Percentiles rank a stretch among this genome's conserved stretches.
Conservation (phyloP, 2,113 vertebrate genomes). For the Carassius carassius region DNA sequence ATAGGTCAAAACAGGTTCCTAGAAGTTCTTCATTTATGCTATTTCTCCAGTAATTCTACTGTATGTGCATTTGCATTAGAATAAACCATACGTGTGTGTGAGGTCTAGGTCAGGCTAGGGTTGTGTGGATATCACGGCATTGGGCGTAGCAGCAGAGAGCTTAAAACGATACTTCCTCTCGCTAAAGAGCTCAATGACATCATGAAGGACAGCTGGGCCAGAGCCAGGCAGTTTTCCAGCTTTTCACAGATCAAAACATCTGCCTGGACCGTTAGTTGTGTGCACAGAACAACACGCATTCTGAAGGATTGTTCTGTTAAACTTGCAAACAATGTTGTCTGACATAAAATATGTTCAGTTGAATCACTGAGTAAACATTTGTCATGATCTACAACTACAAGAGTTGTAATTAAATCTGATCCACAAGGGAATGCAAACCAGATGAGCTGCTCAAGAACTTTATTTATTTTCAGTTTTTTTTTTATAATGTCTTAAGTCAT, state of each 20-base stretch:
- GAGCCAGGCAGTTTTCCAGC: slow-evolving; percentile 1
- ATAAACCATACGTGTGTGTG: not conserved
- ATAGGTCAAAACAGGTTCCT: not conserved
- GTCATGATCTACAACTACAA: not conserved
- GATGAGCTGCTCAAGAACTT: not conserved
- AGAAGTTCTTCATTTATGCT: not conserved
- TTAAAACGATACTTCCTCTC: slow-evolving; percentile 71
- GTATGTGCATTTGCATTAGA: not conserved
- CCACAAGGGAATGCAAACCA: slow-evolving; percentile 9
- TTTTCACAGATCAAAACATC: slow-evolving; percentile 41
- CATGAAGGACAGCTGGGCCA: slow-evolving; percentile 64
- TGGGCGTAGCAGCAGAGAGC: slow-evolving; percentile 54
- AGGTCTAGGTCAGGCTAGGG: slow-evolving; percentile 24
- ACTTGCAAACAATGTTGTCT: not conserved
- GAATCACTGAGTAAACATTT: slow-evolving; percentile 19
- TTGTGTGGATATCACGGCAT: slow-evolving; percentile 1
- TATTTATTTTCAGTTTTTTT: not conserved
- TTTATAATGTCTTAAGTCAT: not conserved
- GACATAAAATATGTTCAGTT: not conserved
- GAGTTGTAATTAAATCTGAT: slow-evolving; percentile 24
- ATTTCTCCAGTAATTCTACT: not conserved
- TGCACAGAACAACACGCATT: not conserved
- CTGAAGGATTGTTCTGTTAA: slow-evolving; percentile 23
- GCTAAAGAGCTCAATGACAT: slow-evolving; percentile 67
- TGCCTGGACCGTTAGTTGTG: not conserved